phyloP scores from a whole-genome alignment of 2,888 invertebrate species.

The Neria commutata region DNA sequence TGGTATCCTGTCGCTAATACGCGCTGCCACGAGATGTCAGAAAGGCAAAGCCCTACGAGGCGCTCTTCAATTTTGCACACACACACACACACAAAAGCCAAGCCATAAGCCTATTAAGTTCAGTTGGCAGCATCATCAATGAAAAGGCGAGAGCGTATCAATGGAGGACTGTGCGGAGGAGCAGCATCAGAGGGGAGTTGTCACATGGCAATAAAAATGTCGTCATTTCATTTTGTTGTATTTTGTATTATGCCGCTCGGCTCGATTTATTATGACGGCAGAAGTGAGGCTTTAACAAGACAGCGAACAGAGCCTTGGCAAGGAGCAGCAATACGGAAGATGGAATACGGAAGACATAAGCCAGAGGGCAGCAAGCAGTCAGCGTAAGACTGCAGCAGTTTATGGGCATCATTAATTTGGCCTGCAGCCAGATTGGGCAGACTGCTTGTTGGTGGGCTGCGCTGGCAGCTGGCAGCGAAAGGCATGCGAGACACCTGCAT shows the following conservation, averaged over 20 bases:
- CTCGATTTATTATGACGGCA: constrained; percentile 5
- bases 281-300: too few relatives aligned
- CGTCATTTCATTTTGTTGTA: not conserved
- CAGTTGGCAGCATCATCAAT: not conserved
- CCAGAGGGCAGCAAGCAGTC: not conserved
- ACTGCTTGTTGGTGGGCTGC: not conserved
- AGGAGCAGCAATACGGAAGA: not conserved
- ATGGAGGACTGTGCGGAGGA: not conserved
- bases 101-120: constrained; percentile 7
- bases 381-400: not conserved
- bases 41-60: not conserved
- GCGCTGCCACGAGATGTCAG: not conserved
- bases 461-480: not conserved
- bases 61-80: not conserved
- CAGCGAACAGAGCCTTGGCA: too few relatives aligned
- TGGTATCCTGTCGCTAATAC: not conserved
- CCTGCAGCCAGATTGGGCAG: not conserved
- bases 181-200: not conserved
- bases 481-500: not conserved
- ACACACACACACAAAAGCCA: not conserved
- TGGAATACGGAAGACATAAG: not conserved
- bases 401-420: constrained; percentile 1
- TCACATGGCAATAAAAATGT: constrained; percentile 1
- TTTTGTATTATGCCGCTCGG: not conserved
- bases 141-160: not conserved